Conservation (phyloP, 2,888 invertebrate genomes). For the Pasiphila rectangulata region DNA sequence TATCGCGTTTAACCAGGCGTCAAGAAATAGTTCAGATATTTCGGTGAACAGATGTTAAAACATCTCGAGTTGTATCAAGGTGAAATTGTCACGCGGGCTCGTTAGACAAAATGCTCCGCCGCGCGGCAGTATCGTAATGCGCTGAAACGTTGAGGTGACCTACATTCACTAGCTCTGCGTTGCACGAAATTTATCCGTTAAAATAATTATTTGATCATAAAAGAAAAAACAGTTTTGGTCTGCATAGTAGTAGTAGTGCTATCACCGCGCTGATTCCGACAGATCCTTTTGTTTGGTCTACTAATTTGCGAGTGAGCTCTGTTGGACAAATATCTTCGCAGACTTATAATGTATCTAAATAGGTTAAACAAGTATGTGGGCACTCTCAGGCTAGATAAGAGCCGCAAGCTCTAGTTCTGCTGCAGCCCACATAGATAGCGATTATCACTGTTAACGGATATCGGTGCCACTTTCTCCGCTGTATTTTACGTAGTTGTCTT, state of each 20-base stretch:
- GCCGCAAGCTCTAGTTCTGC: constrained; percentile 58
- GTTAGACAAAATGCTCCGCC: not conserved
- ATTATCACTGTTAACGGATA: constrained; percentile 60
- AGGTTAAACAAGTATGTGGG: constrained; percentile 34
- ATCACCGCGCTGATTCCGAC: too few species aligned
- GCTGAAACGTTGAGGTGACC: not conserved
- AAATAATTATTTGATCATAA: too few species aligned
- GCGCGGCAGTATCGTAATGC: too few species aligned
- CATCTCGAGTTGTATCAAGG: constrained; percentile 5
- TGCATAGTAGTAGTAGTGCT: too few species aligned
- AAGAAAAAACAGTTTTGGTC: too few species aligned
- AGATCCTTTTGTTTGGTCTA: too few species aligned
- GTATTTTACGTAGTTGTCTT: constrained; percentile 40
- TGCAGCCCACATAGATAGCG: constrained; percentile 69
- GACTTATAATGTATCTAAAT: constrained; percentile 28
- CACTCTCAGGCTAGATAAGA: constrained; percentile 47
- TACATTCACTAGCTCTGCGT: too few species aligned
- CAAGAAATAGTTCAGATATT: constrained; percentile 15
- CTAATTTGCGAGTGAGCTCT: too few species aligned
- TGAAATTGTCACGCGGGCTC: constrained; percentile 18
- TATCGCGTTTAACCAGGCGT: constrained; percentile 1
- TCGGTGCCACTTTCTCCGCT: constrained; percentile 62
- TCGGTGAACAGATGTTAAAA: constrained; percentile 13
- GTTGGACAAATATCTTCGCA: not conserved
- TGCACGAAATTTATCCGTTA: too few species aligned